A percentile compares a stretch with the other conserved stretches of the same genome.
These are phyloP conservation scores for Amphiprion percula DNA, from an alignment of 2,113 vertebrate genomes.

Conservation along the genomic window DNA sequence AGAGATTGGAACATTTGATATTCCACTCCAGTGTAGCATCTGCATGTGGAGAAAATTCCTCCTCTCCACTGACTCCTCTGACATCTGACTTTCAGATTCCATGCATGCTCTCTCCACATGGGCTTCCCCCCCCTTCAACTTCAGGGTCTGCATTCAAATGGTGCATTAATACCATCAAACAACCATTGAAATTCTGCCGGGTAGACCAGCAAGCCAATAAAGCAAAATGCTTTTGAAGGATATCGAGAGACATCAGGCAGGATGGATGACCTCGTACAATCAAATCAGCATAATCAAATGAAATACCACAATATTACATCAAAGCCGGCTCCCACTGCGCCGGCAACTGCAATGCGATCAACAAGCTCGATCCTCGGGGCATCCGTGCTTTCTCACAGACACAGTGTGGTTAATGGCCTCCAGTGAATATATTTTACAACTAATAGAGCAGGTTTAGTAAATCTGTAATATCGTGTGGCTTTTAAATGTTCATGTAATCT, in stretches of 20 bases:
- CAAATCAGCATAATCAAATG: slow-evolving; percentile 92
- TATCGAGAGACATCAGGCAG: slow-evolving; percentile 88
- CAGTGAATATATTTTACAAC: slow-evolving; percentile 21
- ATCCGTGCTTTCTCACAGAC: slow-evolving; percentile 24
- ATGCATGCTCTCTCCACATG: slow-evolving; percentile 84
- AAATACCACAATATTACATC: slow-evolving; percentile 92
- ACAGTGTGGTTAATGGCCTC: slow-evolving; percentile 24
- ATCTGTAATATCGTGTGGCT: slow-evolving; percentile 18
- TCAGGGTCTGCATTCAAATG: slow-evolving; percentile 86
- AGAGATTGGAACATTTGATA: slow-evolving; percentile 66
- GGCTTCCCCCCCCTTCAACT: slow-evolving; percentile 79
- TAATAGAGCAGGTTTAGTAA: slow-evolving; percentile 7
- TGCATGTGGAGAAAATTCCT: slow-evolving; percentile 83
- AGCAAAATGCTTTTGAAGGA: slow-evolving; percentile 92
- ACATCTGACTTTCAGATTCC: slow-evolving; percentile 90
- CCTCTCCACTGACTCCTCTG: slow-evolving; percentile 85
- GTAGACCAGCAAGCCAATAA: slow-evolving; percentile 89
- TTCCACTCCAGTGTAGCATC: slow-evolving; percentile 68
- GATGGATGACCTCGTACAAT: slow-evolving; percentile 91
- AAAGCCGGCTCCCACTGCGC: slow-evolving; percentile 88
- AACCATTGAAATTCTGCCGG: slow-evolving; percentile 92
- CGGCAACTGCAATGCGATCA: slow-evolving; percentile 88
- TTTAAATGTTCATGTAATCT: slow-evolving; percentile 41
- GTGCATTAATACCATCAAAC: slow-evolving; percentile 92
- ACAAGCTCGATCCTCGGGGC: slow-evolving; percentile 84